Base-by-base conservation (phyloP, 2,888 invertebrate species). In the Cepaea hortensis region DNA sequence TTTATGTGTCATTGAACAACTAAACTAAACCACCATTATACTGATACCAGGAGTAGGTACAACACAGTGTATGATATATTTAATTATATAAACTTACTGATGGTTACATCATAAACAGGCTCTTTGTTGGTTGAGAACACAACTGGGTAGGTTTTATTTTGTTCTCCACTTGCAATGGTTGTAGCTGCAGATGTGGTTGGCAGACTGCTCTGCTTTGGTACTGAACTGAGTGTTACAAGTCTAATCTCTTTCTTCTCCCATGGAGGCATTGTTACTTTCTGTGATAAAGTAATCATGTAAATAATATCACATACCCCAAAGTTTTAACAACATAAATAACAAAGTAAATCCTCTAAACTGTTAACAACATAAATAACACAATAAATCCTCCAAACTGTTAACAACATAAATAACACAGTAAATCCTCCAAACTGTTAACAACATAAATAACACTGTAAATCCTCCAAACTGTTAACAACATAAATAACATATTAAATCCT, bases 191-290 rank as follows among this genome's bases (percentile, higher is more conserved):
- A 87, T 20, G 80, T 87, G 3, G 81, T 89, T 85, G 72, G 87
- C 90, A 55, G 75, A 20, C 70, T 84, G 75, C 77, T 65, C 35
- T 82, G 87, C 68, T 9, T 80, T n/a, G 87, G 87, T 23, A 35
- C 80, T 13, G 88, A 70, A 81, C 86, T 79, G 7, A 88, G 70
- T 6, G 87, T 87, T 48, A 87, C 85, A 50, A 88, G 35, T 72
- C 61, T 65, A 84, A 88, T 23, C 87, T 90, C 81, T 87, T 84
- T 68, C 90, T 91, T 82, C 89, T 89, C 15, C 91, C 92, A 68
- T 89, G 90, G 73, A 89, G 91, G 92, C 92, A 93, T 68, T 90
- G 91, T 18, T 91, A 91, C 88, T 91, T 90, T 3, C 90, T 91
- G 46, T 91, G 68, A 62, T 68, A 46, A 86, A 85, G 83, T 13